Percentiles rank a stretch among this genome's conserved stretches.
Evolutionary conservation across 2,113 vertebrate genomes (phyloP).

Genomic region (Xiphorhynchus elegans): DNA sequence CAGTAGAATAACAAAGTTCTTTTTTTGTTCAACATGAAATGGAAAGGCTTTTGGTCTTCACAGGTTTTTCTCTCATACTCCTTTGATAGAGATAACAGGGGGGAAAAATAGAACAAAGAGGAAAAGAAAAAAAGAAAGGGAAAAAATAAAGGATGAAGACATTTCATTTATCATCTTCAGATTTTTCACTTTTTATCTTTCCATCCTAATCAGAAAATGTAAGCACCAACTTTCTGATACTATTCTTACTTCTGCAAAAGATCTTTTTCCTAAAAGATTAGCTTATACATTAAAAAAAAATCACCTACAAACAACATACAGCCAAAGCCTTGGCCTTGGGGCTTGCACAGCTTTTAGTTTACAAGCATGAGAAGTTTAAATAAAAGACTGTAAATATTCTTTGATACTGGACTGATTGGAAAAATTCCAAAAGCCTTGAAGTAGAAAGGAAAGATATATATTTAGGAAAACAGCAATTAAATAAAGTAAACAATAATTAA

Average conservation of each 20-base stretch:
- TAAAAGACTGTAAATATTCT: background rate
- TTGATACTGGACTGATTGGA: conserved; percentile 27
- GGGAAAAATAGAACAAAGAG: background rate
- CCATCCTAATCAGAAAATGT: background rate
- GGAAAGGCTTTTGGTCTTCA: conserved; percentile 15
- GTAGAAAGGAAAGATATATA: background rate
- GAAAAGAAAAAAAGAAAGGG: background rate
- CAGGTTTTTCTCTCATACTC: background rate
- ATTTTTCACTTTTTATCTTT: background rate
- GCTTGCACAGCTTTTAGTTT: conserved; percentile 30
- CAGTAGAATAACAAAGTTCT: background rate
- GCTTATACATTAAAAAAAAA: background rate
- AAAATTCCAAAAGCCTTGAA: conserved; percentile 37
- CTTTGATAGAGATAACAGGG: background rate
- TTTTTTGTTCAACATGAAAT: background rate
- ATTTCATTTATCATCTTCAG: background rate
- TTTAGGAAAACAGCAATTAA: conserved; percentile 51
- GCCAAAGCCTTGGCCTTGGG: conserved; percentile 9
- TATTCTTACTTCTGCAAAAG: background rate
- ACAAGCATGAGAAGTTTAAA: conserved; percentile 6
- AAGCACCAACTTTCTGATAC: background rate
- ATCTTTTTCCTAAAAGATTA: background rate
- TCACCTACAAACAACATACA: background rate
- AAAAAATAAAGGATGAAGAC: background rate
- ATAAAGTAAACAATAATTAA: conserved; percentile 39